These are phyloP conservation scores for Phasia obesa DNA, from an alignment of 2,888 invertebrate genomes.

Conservation along the genomic window DNA sequence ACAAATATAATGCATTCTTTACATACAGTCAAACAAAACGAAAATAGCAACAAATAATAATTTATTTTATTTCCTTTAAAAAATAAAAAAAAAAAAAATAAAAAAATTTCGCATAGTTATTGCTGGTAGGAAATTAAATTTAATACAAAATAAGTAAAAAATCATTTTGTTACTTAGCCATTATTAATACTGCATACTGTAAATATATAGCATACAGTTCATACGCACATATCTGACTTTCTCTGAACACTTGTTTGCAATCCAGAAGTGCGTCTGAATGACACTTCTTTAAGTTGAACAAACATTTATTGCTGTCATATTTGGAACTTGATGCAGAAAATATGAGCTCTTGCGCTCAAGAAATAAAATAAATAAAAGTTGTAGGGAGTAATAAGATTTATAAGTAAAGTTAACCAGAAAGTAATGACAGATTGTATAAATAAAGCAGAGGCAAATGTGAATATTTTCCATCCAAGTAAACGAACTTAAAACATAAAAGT, in stretches of 20 bases:
- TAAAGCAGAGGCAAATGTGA: slow-evolving; percentile 3
- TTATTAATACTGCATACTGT: neutral
- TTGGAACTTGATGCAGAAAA: slow-evolving; percentile 17
- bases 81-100: neutral
- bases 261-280: slow-evolving; percentile 40
- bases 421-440: slow-evolving; percentile 35
- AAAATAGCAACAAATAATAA: neutral
- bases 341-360: no score
- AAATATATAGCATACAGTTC: neutral
- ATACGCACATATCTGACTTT: neutral
- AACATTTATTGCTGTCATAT: slow-evolving; percentile 56
- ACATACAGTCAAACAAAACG: neutral
- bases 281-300: slow-evolving; percentile 36
- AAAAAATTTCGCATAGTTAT: neutral
- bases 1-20: slow-evolving; percentile 12
- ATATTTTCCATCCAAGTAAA: neutral
- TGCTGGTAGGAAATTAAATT: neutral
- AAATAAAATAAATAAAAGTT: neutral
- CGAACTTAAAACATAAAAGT: slow-evolving; percentile 8
- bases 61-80: neutral
- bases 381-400: slow-evolving; percentile 32
- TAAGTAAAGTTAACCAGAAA: slow-evolving; percentile 7
- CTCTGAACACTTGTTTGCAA: slow-evolving; percentile 4
- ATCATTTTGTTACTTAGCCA: neutral
- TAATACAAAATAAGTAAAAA: neutral